Conservation (phyloP, 2,113 vertebrate species). For the Prochilodus magdalenae region DNA sequence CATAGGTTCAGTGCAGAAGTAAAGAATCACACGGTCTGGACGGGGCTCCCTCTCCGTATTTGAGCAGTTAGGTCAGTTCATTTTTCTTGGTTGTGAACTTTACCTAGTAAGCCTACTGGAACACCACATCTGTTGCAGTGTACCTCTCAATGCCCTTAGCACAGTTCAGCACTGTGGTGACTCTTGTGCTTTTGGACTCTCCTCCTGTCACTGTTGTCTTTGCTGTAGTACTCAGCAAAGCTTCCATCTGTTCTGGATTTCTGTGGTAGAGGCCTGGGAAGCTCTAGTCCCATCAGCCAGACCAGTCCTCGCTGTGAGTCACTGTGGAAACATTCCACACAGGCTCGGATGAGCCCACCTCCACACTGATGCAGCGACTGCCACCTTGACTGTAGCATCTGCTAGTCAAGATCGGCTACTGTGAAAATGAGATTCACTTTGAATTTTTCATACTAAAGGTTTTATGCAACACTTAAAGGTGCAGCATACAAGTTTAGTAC, state of each 20-base stretch:
- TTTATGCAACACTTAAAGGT: background rate
- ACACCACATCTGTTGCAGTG: background rate
- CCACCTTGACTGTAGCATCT: background rate
- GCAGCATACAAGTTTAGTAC: no score
- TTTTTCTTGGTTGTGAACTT: background rate
- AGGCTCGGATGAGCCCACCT: background rate
- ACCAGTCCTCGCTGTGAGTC: background rate
- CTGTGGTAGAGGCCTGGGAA: background rate
- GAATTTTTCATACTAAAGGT: background rate
- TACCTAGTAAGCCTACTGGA: background rate
- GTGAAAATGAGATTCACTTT: background rate
- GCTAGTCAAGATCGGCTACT: background rate
- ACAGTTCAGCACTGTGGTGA: slow-evolving; percentile 19
- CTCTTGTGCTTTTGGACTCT: background rate
- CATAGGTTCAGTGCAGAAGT: background rate
- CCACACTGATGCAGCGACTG: background rate
- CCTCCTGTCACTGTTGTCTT: slow-evolving; percentile 3
- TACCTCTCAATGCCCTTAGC: slow-evolving; percentile 30
- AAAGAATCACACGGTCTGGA: background rate
- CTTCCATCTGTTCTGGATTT: slow-evolving; percentile 13
- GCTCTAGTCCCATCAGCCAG: background rate
- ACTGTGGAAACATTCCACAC: slow-evolving; percentile 11
- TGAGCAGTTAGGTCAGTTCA: background rate
- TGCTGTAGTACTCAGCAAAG: background rate
- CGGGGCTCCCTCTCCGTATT: background rate